A percentile compares a stretch with the other conserved stretches of the same genome.
These are phyloP conservation scores for Buphagus erythrorhynchus DNA, from an alignment of 2,797 vertebrate genomes.

Conservation along the genomic window DNA sequence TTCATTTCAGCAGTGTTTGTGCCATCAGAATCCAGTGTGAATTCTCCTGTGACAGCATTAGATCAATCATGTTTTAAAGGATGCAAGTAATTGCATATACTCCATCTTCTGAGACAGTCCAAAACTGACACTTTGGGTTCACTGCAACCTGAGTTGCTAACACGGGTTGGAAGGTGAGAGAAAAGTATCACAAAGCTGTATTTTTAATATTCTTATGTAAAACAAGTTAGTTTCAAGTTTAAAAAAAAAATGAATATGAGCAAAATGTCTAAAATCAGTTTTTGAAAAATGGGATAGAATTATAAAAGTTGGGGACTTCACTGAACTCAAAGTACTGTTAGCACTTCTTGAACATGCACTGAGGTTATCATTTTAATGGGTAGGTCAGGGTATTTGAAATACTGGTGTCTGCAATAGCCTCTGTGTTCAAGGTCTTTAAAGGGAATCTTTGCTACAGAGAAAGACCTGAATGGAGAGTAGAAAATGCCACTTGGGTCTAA, in stretches of 20 bases:
- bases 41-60: constrained; percentile 20
- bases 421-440: neutral
- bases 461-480: neutral
- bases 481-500: neutral
- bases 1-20: neutral
- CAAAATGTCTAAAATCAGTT: neutral
- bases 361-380: neutral
- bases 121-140: neutral
- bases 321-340: neutral
- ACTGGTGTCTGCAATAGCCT: neutral
- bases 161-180: neutral
- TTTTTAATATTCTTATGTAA: constrained; percentile 22
- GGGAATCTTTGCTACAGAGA: neutral
- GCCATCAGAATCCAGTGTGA: neutral
- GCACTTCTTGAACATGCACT: neutral
- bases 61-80: constrained; percentile 26
- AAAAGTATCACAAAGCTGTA: neutral
- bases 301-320: neutral
- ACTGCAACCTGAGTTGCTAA: neutral
- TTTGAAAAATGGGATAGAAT: neutral
- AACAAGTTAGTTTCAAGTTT: neutral
- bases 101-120: neutral
- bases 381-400: neutral
- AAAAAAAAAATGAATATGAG: neutral
- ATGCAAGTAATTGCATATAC: constrained; percentile 36